Percentiles rank a stretch among this genome's conserved stretches.
Conservation (phyloP, 92 coral and sea anemone species). For the Umimayanthus chanpuru region DNA sequence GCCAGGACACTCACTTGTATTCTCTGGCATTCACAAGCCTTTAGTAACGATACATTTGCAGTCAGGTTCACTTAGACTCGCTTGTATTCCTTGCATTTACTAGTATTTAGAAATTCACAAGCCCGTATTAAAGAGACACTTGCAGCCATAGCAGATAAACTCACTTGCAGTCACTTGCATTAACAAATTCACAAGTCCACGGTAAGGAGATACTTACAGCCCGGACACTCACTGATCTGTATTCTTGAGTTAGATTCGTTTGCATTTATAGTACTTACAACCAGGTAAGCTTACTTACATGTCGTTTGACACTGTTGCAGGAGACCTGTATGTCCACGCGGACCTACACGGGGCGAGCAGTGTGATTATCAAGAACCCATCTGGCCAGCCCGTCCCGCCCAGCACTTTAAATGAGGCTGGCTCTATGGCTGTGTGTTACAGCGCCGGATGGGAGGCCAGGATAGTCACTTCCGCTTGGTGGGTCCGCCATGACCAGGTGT, state of each 20-base stretch:
- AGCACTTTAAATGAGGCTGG: slow-evolving; percentile 97
- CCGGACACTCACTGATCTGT: background rate
- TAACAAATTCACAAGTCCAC: background rate
- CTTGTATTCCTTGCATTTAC: background rate
- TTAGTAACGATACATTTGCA: background rate
- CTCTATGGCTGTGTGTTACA: slow-evolving; percentile 92
- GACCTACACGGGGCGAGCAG: slow-evolving; percentile 97
- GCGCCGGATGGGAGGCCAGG: slow-evolving; percentile 89
- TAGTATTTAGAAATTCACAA: background rate
- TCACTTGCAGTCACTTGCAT: background rate
- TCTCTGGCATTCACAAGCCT: background rate
- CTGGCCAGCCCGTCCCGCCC: slow-evolving; percentile 84
- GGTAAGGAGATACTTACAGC: background rate
- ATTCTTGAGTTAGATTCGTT: no score
- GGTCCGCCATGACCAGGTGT: slow-evolving; percentile 98
- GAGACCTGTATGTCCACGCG: slow-evolving; percentile 94
- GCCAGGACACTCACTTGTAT: background rate
- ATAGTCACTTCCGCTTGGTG: slow-evolving; percentile 98
- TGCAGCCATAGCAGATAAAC: background rate
- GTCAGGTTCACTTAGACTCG: background rate
- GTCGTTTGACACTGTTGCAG: slow-evolving; percentile 36
- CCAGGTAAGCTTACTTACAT: no score
- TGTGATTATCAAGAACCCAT: slow-evolving; percentile 84
- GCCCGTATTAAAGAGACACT: background rate
- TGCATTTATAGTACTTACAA: no score